Evolutionary conservation across 2,797 vertebrate species (phyloP), one percentile per base, ranked within the genome.

Genomic region (Gouania willdenowi): DNA sequence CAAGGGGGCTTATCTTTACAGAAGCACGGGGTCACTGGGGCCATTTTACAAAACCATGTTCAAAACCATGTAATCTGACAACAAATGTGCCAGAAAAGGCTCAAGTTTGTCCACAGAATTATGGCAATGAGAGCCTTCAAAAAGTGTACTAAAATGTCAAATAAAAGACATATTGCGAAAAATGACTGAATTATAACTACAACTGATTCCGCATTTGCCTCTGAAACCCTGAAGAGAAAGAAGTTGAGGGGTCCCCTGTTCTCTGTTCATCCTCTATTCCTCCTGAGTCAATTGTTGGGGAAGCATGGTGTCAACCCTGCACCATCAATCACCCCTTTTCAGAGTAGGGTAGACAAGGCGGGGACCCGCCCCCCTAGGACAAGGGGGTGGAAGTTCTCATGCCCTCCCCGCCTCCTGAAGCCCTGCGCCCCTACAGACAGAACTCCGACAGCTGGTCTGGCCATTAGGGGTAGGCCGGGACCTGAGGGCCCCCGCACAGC

Each of bases 331-430:
- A 91, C 82, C 75, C 62, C 75, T 60, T 88, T 88, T 89, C 87
- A 89, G 85, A 85, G 82, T 79, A 78, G 78, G 77, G 81, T 79
- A 87, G 86, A 89, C 88, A 89, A 87, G 84, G 84, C 70, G 63
- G 81, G 77, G 79, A 84, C 83, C 83, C 86, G 85, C 88, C 88
- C 81, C 82, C 69, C n/a, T 64, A 77, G 74, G 84, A 88, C 81
- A 84, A 80, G 86, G 85, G 86, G 85, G 87, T 88, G 79, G 82
- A 82, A 82, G 88, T 91, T 91, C 89, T 90, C 89, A 91, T 91
- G 89, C 88, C 88, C 88, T 90, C 85, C 87, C 87, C 82, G 80
- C 86, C 84, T 87, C 77, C 74, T 55, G 49, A 76, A 83, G 77
- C 81, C 84, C 81, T 33, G 58, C 68, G 71, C 81, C 82, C 79